phyloP scores from a whole-genome alignment of 2,113 vertebrate genomes.

The Lonchura striata region DNA sequence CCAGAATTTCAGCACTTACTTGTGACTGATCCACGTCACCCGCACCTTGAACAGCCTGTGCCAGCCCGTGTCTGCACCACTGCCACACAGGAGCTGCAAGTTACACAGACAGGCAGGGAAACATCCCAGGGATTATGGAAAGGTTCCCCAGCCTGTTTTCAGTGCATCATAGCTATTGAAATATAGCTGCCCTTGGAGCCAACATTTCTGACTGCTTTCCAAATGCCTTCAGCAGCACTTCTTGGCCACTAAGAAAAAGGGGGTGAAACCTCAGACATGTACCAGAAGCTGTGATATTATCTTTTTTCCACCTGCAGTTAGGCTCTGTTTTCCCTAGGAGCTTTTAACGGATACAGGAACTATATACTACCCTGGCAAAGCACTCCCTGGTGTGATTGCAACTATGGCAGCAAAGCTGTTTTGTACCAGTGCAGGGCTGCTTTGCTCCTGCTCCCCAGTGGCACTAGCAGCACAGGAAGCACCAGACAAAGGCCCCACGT shows the following conservation, averaged over 20 bases:
- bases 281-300: slow-evolving; percentile 35
- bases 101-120: not conserved
- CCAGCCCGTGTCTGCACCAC: not conserved
- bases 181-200: not conserved
- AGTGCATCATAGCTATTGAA: not conserved
- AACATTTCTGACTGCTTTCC: not conserved
- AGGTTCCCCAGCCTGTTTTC: not conserved
- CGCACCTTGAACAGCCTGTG: not conserved
- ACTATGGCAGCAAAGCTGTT: slow-evolving; percentile 27
- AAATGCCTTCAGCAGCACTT: not conserved
- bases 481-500: not conserved
- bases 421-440: not conserved
- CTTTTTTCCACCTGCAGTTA: slow-evolving; percentile 42
- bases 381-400: slow-evolving; percentile 53
- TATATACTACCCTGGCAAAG: slow-evolving; percentile 35
- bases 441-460: not conserved
- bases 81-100: not conserved
- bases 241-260: not conserved
- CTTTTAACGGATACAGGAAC: slow-evolving; percentile 36
- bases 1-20: not conserved
- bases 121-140: not conserved
- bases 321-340: slow-evolving; percentile 55
- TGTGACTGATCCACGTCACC: accelerated
- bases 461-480: not conserved
- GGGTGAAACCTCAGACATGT: not conserved